Conservation (phyloP, 35 echinoderm and acorn worm species). For the Strongylocentrotus purpuratus region DNA sequence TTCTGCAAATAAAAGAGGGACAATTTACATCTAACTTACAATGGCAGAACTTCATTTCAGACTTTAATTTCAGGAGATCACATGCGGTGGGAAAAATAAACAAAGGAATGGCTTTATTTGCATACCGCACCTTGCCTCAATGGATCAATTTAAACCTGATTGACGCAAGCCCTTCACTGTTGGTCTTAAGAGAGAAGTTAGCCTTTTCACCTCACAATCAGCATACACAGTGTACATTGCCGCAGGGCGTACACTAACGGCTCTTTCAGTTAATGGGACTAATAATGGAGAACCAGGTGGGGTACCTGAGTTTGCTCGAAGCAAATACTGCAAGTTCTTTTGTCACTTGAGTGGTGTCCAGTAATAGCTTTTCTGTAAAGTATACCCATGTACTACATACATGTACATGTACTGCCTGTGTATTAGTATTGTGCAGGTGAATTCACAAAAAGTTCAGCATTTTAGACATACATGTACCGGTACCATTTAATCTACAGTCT, state of each 20-base stretch:
- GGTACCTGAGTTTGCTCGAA: background rate
- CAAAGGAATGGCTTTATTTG: background rate
- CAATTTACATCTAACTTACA: no score
- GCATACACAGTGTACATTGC: background rate
- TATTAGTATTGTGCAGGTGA: no score
- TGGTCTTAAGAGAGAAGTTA: background rate
- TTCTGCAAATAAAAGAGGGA: no score
- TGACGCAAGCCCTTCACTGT: background rate
- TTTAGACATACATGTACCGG: no score
- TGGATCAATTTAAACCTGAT: background rate
- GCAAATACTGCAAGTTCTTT: background rate
- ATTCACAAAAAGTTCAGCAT: no score
- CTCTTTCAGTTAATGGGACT: background rate
- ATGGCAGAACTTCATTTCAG: background rate
- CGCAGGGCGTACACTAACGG: background rate
- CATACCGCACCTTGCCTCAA: background rate
- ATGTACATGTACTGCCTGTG: no score
- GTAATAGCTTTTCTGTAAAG: no score
- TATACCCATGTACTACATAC: no score
- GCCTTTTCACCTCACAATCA: background rate
- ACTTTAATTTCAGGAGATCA: background rate
- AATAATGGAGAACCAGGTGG: background rate
- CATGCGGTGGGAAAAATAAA: background rate
- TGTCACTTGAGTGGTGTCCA: background rate
- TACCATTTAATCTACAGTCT: no score